Evolutionary conservation across 2,113 vertebrate genomes (phyloP), one percentile per base, ranked within the genome.

Genomic region (Apus apus): DNA sequence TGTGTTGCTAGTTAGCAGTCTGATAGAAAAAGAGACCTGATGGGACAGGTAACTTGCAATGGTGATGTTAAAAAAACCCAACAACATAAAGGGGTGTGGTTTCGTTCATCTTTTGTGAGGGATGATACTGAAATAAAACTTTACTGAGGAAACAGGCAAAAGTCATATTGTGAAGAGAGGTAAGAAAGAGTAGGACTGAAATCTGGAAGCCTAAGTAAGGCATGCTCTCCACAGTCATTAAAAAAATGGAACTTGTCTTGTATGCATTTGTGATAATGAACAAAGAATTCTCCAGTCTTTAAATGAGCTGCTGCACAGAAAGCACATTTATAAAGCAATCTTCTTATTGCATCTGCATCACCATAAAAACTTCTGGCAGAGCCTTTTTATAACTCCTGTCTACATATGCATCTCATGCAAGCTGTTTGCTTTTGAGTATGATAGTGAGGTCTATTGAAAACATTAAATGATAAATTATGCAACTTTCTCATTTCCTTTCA

Each of bases 391-490:
- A 86, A 60, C n/a, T 89, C 36, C 45, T 25, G n/a, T 68, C 79
- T 94, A 78, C 53, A 53, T n/a, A 78, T 27, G 61, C 71, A 84
- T 84, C 61, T 92, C 90, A 65, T 61, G 57, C 56, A 89, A 93
- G 78, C 76, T 75, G 67, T 90, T 84, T 93, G n/a, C 65, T 94
- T 93, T 92, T 61, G 68, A 90, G 20, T 68, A 48, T 57, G 85
- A 88, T 78, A 90, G 64, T 61, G 34, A 72, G 15, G n/a, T 43
- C 57, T 93, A 45, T 17, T 75, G 92, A 93, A 93, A 95, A 93
- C 67, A 71, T 57, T 80, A 86, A 67, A 92, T 84, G 67, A 94
- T 94, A 92, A 94, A 93, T 86, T 68, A 92, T 30, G 17, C 53
- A 75, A n/a, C 57, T 87, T 94, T 92, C 88, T 87, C 75, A 56